Conservation (phyloP, 2,888 invertebrate genomes). For the Eupithecia centaureata region DNA sequence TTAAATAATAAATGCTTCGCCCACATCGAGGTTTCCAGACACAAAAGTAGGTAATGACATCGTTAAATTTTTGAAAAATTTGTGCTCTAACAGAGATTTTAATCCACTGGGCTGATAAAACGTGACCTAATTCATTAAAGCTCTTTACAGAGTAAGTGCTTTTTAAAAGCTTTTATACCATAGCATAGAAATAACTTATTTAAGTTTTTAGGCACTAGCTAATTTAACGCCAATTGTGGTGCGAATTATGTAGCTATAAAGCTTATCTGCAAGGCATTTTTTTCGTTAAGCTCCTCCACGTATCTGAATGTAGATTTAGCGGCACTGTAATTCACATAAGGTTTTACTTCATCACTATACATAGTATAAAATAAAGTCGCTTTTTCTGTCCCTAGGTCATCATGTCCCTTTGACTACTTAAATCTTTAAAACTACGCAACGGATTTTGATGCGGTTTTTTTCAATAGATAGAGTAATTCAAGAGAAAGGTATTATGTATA, state of each 20-base stretch:
- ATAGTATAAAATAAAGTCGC: no score
- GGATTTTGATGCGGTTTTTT: no score
- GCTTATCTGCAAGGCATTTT: no score
- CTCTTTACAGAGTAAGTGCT: conserved; percentile 12
- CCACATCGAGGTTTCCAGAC: conserved; percentile 46
- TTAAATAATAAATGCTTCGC: conserved; percentile 66
- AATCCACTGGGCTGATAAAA: conserved; percentile 46
- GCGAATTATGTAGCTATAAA: no score
- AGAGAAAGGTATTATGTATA: no score
- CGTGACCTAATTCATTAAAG: conserved; percentile 32
- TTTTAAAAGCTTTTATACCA: conserved; percentile 18
- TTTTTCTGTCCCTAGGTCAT: no score
- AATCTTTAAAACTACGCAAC: no score
- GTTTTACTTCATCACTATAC: no score
- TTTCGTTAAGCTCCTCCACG: background rate
- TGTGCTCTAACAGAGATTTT: conserved; percentile 55
- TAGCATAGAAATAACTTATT: background rate
- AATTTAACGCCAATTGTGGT: background rate
- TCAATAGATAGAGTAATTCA: no score
- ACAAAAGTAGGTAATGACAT: conserved; percentile 58
- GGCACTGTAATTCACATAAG: no score
- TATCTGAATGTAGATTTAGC: background rate
- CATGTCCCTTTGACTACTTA: no score
- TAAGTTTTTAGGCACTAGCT: background rate
- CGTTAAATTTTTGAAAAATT: conserved; percentile 60